A percentile compares a stretch with the other conserved stretches of the same genome.
Conservation (phyloP, 2,113 vertebrate species). For the Passer domesticus region DNA sequence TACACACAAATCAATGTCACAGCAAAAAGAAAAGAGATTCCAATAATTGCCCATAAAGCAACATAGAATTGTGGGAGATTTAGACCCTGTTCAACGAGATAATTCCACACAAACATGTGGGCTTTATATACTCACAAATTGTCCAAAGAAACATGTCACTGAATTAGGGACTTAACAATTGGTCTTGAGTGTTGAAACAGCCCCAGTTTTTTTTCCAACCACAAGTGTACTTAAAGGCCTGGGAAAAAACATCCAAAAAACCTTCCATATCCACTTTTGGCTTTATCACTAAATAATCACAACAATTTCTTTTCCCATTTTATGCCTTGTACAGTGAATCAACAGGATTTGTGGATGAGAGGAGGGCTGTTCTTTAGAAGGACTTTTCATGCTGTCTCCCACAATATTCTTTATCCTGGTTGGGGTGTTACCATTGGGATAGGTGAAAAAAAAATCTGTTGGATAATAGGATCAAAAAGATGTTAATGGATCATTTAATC, state of each 20-base stretch:
- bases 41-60: background rate
- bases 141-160: background rate
- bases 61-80: background rate
- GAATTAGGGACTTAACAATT: background rate
- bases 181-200: background rate
- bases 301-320: background rate
- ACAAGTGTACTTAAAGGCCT: background rate
- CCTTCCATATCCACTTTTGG: background rate
- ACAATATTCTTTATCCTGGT: background rate
- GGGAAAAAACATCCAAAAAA: background rate
- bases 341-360: background rate
- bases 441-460: background rate
- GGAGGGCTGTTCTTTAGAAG: background rate
- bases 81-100: background rate
- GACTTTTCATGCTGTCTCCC: background rate
- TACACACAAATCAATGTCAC: background rate
- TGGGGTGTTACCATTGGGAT: background rate
- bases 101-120: background rate
- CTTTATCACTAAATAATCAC: background rate
- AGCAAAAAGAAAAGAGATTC: background rate
- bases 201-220: background rate
- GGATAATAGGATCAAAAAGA: background rate
- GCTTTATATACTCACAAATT: background rate
- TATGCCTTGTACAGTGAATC: background rate
- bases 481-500: rapidly evolving